Evolutionary conservation across 30 jellyfish, hydroid and myxozoan species (phyloP).

Genomic region (Cassiopea andromeda): DNA sequence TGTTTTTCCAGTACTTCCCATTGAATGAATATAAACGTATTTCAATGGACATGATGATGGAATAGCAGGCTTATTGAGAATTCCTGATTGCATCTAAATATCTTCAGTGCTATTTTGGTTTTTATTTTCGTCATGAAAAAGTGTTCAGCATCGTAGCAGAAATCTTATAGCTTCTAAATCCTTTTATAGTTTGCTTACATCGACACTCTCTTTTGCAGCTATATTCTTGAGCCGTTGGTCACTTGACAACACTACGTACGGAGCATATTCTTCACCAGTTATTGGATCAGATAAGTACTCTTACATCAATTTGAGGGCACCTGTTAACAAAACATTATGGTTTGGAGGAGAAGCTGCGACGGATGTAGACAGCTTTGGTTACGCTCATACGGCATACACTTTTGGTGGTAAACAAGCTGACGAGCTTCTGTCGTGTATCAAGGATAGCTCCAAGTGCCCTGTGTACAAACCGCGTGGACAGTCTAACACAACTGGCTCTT

Average conservation of each 20-base stretch:
- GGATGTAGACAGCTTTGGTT: slow-evolving; percentile 47
- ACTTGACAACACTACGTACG: slow-evolving; percentile 49
- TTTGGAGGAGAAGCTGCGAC: slow-evolving; percentile 81
- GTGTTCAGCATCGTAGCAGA: too few species aligned
- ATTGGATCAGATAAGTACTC: slow-evolving; percentile 56
- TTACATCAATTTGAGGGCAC: slow-evolving; percentile 44
- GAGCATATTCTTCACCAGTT: slow-evolving; percentile 59
- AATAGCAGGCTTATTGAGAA: too few species aligned
- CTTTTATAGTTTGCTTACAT: too few species aligned
- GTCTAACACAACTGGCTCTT: neutral
- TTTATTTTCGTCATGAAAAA: too few species aligned
- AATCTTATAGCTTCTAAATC: neutral
- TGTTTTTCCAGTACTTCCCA: too few species aligned
- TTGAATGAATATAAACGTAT: too few species aligned
- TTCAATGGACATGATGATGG: too few species aligned
- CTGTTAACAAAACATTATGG: slow-evolving; percentile 66
- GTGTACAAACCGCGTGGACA: slow-evolving; percentile 35
- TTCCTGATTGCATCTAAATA: too few species aligned
- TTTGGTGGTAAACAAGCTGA: slow-evolving; percentile 31
- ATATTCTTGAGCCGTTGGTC: slow-evolving; percentile 72
- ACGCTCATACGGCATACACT: slow-evolving; percentile 55
- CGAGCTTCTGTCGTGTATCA: slow-evolving; percentile 37
- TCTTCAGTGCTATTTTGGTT: too few species aligned
- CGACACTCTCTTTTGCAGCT: neutral
- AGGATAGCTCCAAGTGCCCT: slow-evolving; percentile 51